Evolutionary conservation across 2,797 vertebrate genomes (phyloP).

Genomic region (Selene dorsalis): DNA sequence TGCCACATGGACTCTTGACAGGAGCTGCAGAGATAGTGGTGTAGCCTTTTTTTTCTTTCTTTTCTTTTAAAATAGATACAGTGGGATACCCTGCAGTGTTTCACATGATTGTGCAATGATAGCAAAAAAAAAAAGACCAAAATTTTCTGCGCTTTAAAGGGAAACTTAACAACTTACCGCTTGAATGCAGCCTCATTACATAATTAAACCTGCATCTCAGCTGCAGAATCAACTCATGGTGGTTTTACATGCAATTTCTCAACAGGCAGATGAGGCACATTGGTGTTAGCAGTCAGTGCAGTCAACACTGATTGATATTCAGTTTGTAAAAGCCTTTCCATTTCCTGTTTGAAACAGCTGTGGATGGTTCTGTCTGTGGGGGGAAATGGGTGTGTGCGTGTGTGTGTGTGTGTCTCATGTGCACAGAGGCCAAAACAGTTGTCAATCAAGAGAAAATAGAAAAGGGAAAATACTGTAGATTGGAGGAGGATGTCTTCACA

Average conservation of each 20-base stretch:
- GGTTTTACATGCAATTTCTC: not conserved
- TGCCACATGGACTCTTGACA: slow-evolving; percentile 47
- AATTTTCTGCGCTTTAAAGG: slow-evolving; percentile 1
- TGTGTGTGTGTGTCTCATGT: not conserved
- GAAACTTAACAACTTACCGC: not conserved
- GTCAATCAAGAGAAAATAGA: not conserved
- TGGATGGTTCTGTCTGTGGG: not conserved
- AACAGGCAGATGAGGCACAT: not conserved
- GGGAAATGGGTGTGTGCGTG: not conserved
- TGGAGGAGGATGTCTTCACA: not conserved
- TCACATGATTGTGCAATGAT: not conserved
- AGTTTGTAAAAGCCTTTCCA: slow-evolving; percentile 1
- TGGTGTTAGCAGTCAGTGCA: not conserved
- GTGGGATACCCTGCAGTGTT: slow-evolving; percentile 13
- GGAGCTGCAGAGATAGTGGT: not conserved
- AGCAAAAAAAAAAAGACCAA: not conserved
- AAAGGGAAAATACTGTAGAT: not conserved
- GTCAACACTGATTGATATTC: not conserved
- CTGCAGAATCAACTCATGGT: not conserved
- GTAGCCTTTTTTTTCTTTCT: not conserved
- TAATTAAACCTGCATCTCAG: not conserved
- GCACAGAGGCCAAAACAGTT: not conserved
- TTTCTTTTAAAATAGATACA: slow-evolving; percentile 12
- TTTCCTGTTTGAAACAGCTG: not conserved
- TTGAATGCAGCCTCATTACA: not conserved